Conservation (phyloP, 2,113 vertebrate genomes). For the Nycticorax nycticorax region DNA sequence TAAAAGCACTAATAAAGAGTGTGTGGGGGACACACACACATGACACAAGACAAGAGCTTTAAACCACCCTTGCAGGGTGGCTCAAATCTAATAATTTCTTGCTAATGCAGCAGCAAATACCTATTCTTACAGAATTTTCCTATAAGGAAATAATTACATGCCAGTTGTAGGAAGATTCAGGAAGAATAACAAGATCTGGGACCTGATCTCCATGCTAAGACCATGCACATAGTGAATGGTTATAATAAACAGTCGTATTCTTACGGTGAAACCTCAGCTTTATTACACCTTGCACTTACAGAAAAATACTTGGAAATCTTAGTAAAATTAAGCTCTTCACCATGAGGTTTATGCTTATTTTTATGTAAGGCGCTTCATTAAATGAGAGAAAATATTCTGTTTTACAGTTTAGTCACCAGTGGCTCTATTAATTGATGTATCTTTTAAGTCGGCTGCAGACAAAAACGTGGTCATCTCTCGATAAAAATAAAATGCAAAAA, state of each 20-base stretch:
- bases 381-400: not conserved
- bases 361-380: not conserved
- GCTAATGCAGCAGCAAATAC: not conserved
- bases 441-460: not conserved
- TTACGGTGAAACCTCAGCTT: not conserved
- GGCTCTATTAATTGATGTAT: not conserved
- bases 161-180: not conserved
- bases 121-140: not conserved
- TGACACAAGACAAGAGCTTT: not conserved
- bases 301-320: not conserved
- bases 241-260: not conserved
- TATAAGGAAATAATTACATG: not conserved
- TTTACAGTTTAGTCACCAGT: conserved; percentile 1
- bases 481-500: conserved; percentile 25
- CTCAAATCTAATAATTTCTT: not conserved
- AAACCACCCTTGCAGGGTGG: not conserved
- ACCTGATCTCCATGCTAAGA: not conserved
- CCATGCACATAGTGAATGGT: not conserved
- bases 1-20: not conserved
- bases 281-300: not conserved
- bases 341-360: not conserved
- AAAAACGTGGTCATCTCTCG: conserved; percentile 24
- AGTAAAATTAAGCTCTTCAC: not conserved
- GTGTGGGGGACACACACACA: no score
- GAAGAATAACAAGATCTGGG: not conserved